Conservation (phyloP, 2,797 vertebrate genomes). For the Microctenopoma stevenorrisi region DNA sequence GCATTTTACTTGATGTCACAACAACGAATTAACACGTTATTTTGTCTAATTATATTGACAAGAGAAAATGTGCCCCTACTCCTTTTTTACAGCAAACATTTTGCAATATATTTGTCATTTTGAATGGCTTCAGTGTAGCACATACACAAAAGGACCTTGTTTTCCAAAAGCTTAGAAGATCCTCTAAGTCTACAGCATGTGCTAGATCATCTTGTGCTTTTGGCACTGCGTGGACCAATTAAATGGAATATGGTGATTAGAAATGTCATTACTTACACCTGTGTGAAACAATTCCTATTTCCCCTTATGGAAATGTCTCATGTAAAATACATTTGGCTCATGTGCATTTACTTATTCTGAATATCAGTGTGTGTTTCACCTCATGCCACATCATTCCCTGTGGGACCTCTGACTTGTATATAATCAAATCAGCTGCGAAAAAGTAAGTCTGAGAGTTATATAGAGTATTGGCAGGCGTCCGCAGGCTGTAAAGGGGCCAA, state of each 20-base stretch:
- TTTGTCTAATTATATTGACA: neutral
- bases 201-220: slow-evolving; percentile 1
- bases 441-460: slow-evolving; percentile 45
- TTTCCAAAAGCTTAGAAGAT: neutral
- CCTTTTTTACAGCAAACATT: neutral
- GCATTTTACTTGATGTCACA: slow-evolving; percentile 6
- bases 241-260: slow-evolving; percentile 18
- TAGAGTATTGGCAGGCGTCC: slow-evolving; percentile 58
- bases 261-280: slow-evolving; percentile 29
- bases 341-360: slow-evolving; percentile 36
- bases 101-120: too few relatives aligned
- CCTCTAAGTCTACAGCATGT: neutral
- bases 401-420: slow-evolving; percentile 49
- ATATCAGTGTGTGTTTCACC: slow-evolving; percentile 27
- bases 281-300: slow-evolving; percentile 31
- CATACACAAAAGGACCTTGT: slow-evolving; percentile 6
- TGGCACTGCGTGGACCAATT: slow-evolving; percentile 8
- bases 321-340: slow-evolving; percentile 29
- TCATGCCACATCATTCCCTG: slow-evolving; percentile 29
- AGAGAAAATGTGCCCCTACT: neutral
- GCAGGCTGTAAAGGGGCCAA: slow-evolving; percentile 51
- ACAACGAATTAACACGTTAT: neutral
- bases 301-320: slow-evolving; percentile 26
- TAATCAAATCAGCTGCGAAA: slow-evolving; percentile 56
- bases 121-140: neutral